A percentile compares a stretch with the other conserved stretches of the same genome.
phyloP scores from a whole-genome alignment of 1,140 invertebrate genomes.

The Drosophila nebulosa region DNA sequence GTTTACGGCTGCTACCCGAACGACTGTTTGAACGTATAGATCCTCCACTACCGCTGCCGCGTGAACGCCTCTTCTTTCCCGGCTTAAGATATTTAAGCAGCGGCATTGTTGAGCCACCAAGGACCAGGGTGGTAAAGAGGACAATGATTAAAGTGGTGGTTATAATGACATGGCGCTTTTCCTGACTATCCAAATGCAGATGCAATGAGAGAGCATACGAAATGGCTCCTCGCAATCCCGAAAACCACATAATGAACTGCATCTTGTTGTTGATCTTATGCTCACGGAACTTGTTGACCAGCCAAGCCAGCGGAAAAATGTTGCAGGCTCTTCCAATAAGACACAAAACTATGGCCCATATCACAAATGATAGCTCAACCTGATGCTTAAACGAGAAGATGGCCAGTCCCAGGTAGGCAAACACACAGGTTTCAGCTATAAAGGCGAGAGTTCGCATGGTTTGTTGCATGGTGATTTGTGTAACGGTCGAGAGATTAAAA shows the following conservation, averaged over 20 bases:
- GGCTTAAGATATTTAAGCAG: conserved; percentile 91
- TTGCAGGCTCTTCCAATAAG: conserved; percentile 96
- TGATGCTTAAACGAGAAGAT: conserved; percentile 97
- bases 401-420: conserved; percentile 98
- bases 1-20: conserved; percentile 85
- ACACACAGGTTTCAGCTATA: conserved; percentile 99
- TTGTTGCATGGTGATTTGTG: conserved; percentile 99
- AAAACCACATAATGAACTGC: conserved; percentile 99
- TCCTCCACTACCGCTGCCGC: conserved; percentile 14
- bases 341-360: conserved; percentile 96
- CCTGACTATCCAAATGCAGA: conserved; percentile 93
- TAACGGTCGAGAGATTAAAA: conserved; percentile 98
- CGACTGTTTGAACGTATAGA: conserved; percentile 13
- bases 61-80: conserved; percentile 81
- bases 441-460: conserved; percentile 98
- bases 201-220: conserved; percentile 98
- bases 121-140: conserved; percentile 95
- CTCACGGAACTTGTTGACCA: conserved; percentile 97
- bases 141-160: conserved; percentile 98
- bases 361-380: conserved; percentile 90
- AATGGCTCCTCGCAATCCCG: conserved; percentile 97
- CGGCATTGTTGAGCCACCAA: conserved; percentile 98
- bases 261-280: conserved; percentile 99
- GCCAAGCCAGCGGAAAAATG: conserved; percentile 96
- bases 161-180: conserved; percentile 96